These are phyloP conservation scores for Epiblema foenella DNA, from an alignment of 2,888 invertebrate species.

Conservation along the genomic window DNA sequence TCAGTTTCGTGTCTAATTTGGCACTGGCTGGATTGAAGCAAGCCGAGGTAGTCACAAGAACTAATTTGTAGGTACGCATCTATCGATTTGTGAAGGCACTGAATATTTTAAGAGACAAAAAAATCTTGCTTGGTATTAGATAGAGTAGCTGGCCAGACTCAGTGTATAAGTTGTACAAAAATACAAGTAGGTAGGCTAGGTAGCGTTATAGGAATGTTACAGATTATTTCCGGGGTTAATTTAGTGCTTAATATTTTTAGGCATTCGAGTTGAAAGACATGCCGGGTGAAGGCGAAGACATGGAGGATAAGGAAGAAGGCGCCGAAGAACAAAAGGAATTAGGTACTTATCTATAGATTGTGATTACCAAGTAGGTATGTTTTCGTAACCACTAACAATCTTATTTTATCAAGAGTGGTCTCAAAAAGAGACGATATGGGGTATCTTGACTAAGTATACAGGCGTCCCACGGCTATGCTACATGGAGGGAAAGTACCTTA, in stretches of 20 bases:
- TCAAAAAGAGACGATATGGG: not conserved
- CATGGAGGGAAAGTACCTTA: too few species aligned
- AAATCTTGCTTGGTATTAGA: not conserved
- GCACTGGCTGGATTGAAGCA: not conserved
- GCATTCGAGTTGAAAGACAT: constrained; percentile 78
- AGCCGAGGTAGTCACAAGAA: too few species aligned
- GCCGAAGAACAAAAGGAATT: constrained; percentile 65
- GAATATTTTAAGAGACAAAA: not conserved
- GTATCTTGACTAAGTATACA: too few species aligned
- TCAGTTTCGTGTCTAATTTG: not conserved
- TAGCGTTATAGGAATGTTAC: not conserved
- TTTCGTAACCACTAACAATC: not conserved
- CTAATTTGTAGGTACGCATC: too few species aligned
- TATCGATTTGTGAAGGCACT: too few species aligned
- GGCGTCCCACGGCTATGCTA: too few species aligned
- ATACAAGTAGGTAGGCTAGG: not conserved
- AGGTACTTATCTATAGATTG: constrained; percentile 50
- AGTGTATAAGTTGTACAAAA: not conserved
- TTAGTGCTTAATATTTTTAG: constrained; percentile 52
- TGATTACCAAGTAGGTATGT: too few species aligned
- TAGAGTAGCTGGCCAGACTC: not conserved
- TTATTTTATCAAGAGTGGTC: not conserved
- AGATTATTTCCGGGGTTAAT: not conserved
- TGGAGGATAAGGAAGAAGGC: constrained; percentile 50
- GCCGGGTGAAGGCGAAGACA: constrained; percentile 76